These are phyloP conservation scores for Bryconaethiops microstoma DNA, from an alignment of 2,797 vertebrate genomes.

Conservation along the genomic window DNA sequence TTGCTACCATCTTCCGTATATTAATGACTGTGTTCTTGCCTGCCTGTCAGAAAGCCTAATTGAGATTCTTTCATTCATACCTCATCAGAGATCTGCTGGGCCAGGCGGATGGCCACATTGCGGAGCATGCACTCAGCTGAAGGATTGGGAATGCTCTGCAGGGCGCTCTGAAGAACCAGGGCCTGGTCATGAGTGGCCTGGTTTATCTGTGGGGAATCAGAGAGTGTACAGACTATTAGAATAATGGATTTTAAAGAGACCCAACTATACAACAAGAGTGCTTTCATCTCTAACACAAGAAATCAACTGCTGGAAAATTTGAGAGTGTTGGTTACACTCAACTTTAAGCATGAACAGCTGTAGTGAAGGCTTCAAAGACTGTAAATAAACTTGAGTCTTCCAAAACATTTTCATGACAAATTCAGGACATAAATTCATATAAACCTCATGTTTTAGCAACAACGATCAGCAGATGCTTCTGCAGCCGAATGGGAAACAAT, in stretches of 20 bases:
- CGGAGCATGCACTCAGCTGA: slow-evolving; percentile 98
- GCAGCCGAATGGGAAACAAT: no score
- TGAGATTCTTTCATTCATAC: slow-evolving; percentile 69
- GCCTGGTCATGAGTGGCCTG: slow-evolving; percentile 98
- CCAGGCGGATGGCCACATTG: slow-evolving; percentile 97
- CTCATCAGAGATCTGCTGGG: slow-evolving; percentile 99
- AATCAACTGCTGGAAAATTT: background rate
- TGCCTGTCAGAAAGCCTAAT: no score
- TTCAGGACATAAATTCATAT: no score
- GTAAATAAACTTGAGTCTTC: no score
- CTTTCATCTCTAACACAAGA: slow-evolving; percentile 8
- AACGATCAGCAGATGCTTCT: no score
- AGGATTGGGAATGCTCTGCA: slow-evolving; percentile 99
- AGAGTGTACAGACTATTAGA: background rate
- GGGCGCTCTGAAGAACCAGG: slow-evolving; percentile 95
- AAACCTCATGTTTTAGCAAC: no score
- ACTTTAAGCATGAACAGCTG: no score
- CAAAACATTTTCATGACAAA: no score
- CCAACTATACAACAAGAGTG: background rate
- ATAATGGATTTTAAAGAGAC: slow-evolving; percentile 4
- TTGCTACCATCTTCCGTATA: background rate
- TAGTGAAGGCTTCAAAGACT: no score
- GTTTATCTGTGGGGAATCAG: slow-evolving; percentile 82
- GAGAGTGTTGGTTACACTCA: background rate
- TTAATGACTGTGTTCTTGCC: background rate